These are phyloP conservation scores for Chymomyza costata DNA, from an alignment of 1,140 invertebrate species.

Conservation along the genomic window DNA sequence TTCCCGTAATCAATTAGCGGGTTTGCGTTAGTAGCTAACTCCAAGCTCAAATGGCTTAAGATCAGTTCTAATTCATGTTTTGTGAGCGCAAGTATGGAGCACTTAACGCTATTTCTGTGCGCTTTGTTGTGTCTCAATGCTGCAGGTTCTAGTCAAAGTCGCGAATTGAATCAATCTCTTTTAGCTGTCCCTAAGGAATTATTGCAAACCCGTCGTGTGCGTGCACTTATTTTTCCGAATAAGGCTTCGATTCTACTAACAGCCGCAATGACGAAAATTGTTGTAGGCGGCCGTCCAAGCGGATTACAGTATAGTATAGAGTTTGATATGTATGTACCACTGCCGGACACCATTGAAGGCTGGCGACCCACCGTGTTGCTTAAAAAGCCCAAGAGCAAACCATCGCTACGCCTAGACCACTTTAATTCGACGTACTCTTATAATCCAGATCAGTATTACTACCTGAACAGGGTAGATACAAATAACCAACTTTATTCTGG, in stretches of 20 bases:
- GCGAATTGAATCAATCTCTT: conserved; percentile 6
- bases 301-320: conserved; percentile 54
- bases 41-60: too few relatives aligned
- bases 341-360: conserved; percentile 48
- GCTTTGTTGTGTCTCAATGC: conserved; percentile 6
- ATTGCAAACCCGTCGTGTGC: conserved; percentile 34
- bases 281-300: conserved; percentile 47
- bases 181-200: not conserved
- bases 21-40: too few relatives aligned
- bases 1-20: too few relatives aligned
- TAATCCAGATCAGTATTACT: too few relatives aligned
- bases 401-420: conserved; percentile 1
- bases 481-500: too few relatives aligned
- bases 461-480: too few relatives aligned
- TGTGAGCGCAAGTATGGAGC: conserved; percentile 30
- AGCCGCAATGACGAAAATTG: conserved; percentile 46
- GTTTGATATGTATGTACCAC: conserved; percentile 47
- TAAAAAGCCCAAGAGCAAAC: not conserved
- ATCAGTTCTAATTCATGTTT: conserved; percentile 24
- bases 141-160: conserved; percentile 3
- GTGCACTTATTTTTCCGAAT: conserved; percentile 46
- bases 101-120: not conserved
- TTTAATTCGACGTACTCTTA: too few relatives aligned
- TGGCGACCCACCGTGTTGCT: conserved; percentile 49
- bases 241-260: conserved; percentile 38